Evolutionary conservation across 2,113 vertebrate genomes (phyloP).

Genomic region (Electrona antarctica): DNA sequence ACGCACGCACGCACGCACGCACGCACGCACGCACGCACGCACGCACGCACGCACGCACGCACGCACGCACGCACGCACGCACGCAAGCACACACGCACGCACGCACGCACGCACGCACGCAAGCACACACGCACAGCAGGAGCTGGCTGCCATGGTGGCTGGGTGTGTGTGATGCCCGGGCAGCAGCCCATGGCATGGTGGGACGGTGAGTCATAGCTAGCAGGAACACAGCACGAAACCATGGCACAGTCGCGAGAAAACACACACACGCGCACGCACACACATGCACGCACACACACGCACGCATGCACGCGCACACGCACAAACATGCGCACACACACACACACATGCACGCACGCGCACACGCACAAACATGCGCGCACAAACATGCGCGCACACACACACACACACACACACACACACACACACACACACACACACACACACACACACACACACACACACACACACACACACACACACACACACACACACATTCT

Average conservation of each 20-base stretch:
- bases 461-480: constrained; percentile 11
- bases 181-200: constrained; percentile 54
- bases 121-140: constrained; percentile 27
- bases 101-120: not conserved
- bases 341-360: no score
- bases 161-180: constrained; percentile 53
- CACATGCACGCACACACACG: constrained; percentile 4
- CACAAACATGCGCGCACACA: constrained; percentile 2
- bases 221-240: constrained; percentile 56
- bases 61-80: not conserved
- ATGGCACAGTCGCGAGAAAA: constrained; percentile 40
- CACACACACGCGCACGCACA: not conserved
- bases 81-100: not conserved
- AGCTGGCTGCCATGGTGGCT: constrained; percentile 53
- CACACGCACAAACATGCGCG: no score
- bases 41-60: constrained; percentile 3
- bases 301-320: constrained; percentile 1
- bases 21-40: not conserved
- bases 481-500: constrained; percentile 3
- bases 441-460: not conserved
- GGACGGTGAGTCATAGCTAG: constrained; percentile 63
- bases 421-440: constrained; percentile 11
- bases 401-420: constrained; percentile 2
- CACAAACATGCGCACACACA: not conserved
- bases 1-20: not conserved